These are phyloP conservation scores for Oreamnos americanus DNA, from an alignment of 2,113 vertebrate genomes.

Conservation along the genomic window DNA sequence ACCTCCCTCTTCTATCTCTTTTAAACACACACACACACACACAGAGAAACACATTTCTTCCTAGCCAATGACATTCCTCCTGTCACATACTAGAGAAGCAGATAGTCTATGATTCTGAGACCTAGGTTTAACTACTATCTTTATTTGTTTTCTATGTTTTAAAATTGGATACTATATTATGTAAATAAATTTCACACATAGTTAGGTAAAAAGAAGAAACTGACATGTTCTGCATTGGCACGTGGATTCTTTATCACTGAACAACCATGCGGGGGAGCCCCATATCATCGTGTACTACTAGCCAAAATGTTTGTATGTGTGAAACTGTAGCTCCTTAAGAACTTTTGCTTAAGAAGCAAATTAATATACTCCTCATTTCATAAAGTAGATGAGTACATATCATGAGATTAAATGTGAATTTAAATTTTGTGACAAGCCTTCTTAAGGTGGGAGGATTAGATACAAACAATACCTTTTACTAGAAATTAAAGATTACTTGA, in stretches of 20 bases:
- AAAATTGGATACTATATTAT: not conserved
- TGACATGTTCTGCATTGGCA: no score
- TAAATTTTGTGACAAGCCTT: not conserved
- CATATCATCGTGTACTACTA: not conserved
- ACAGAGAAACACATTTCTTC: not conserved
- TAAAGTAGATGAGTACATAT: not conserved
- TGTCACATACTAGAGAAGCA: not conserved
- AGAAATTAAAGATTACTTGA: not conserved
- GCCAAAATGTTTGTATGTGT: not conserved
- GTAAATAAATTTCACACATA: not conserved
- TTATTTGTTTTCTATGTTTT: not conserved
- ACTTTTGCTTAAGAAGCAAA: not conserved
- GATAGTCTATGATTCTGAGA: not conserved
- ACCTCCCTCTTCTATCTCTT: not conserved
- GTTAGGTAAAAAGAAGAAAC: not conserved
- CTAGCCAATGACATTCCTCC: not conserved
- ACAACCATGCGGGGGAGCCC: no score
- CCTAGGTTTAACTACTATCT: not conserved
- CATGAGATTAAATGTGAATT: not conserved
- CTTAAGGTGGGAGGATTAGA: not conserved
- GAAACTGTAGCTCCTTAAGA: not conserved
- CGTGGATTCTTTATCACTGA: no score
- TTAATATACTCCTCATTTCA: not conserved
- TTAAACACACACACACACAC: not conserved
- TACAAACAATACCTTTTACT: not conserved